phyloP scores from a whole-genome alignment of 2,113 vertebrate genomes.

The Amphiprion percula region DNA sequence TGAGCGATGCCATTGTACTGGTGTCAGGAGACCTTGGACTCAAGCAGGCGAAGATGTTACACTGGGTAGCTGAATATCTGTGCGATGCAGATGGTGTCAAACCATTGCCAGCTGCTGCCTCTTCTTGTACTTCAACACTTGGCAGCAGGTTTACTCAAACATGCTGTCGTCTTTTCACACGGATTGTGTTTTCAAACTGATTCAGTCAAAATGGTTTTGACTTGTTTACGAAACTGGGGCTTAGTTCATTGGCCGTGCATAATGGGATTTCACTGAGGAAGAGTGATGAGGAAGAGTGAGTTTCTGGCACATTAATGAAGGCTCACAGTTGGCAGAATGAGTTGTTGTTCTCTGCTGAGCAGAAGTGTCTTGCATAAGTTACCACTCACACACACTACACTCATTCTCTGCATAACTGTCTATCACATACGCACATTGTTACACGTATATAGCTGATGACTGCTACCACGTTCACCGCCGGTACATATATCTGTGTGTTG shows the following conservation, averaged over 20 bases:
- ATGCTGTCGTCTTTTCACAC: conserved; percentile 35
- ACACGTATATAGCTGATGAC: conserved; percentile 5
- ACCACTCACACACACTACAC: conserved; percentile 3
- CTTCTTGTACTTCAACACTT: conserved; percentile 37
- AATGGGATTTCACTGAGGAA: conserved; percentile 57
- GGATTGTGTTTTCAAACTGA: conserved; percentile 44
- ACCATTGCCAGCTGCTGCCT: background rate
- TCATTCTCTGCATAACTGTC: conserved; percentile 16
- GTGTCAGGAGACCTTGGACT: conserved; percentile 19
- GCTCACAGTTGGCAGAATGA: conserved; percentile 42
- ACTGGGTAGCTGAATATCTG: background rate
- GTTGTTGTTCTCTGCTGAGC: conserved; percentile 43
- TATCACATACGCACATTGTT: conserved; percentile 16
- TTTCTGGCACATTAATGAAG: conserved; percentile 36
- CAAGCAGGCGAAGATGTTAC: background rate
- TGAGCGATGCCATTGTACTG: conserved; percentile 14
- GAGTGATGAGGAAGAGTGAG: conserved; percentile 41
- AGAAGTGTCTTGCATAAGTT: background rate
- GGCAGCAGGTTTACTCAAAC: conserved; percentile 38
- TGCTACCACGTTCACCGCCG: conserved; percentile 5
- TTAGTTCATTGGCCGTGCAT: conserved; percentile 40
- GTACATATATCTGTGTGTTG: background rate
- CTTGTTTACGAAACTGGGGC: conserved; percentile 53
- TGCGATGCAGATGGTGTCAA: conserved; percentile 47
- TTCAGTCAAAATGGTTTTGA: conserved; percentile 41